phyloP scores from a whole-genome alignment of 2,797 vertebrate genomes.

The Myotis pilosus region DNA sequence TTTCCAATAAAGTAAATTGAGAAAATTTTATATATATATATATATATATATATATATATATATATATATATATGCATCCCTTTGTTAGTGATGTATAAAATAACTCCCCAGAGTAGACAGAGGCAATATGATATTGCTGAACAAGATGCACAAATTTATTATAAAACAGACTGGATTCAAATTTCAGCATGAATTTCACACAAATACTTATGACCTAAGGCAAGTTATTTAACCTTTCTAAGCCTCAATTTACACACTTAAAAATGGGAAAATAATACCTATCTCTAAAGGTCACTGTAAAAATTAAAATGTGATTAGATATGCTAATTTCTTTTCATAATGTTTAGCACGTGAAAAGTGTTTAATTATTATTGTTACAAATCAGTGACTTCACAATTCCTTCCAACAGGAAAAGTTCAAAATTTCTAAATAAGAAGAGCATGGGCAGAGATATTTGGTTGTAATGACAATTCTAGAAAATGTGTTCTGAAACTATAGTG shows the following conservation, averaged over 20 bases:
- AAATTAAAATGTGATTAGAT: not conserved
- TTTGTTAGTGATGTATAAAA: not conserved
- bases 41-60: not conserved
- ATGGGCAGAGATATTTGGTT: not conserved
- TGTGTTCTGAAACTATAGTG: not conserved
- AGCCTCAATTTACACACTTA: not conserved
- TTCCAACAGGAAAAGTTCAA: not conserved
- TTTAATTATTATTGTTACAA: not conserved
- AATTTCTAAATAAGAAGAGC: not conserved
- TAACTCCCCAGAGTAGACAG: not conserved
- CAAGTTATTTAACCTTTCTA: conserved; percentile 8
- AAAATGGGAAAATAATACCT: not conserved
- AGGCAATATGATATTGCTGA: not conserved
- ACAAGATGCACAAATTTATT: not conserved
- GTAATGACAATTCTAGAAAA: not conserved
- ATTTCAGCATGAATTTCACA: not conserved
- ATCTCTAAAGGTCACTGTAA: not conserved
- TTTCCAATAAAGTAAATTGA: not conserved
- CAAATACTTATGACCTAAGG: not conserved
- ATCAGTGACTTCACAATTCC: not conserved
- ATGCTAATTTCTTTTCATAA: not conserved
- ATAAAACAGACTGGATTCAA: not conserved
- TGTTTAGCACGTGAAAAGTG: not conserved
- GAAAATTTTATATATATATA: not conserved
- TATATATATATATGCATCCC: not conserved